These are phyloP conservation scores for Pinctada fucata DNA, from an alignment of 2,888 invertebrate genomes.

Conservation along the genomic window DNA sequence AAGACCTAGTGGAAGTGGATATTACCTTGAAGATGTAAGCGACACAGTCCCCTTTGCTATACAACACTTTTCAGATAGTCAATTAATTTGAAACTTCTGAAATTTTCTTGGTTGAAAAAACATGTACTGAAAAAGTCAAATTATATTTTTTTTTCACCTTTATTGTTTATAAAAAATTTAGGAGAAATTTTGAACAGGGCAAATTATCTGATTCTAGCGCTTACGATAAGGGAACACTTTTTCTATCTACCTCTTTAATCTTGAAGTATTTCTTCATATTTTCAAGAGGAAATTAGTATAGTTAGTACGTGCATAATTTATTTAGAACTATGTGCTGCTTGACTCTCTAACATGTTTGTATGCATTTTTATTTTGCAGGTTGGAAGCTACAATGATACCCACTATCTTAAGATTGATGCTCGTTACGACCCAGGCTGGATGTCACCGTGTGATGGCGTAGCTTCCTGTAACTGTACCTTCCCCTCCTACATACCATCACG, in stretches of 20 bases:
- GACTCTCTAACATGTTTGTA: too few species aligned
- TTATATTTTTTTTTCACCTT: too few species aligned
- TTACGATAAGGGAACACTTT: too few species aligned
- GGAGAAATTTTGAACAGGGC: too few species aligned
- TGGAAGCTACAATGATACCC: constrained; percentile 73
- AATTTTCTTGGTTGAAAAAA: neutral
- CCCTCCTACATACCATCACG: constrained; percentile 62
- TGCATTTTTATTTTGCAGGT: constrained; percentile 55
- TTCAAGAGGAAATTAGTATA: too few species aligned
- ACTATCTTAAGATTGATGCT: constrained; percentile 69
- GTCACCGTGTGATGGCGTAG: constrained; percentile 52
- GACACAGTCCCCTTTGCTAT: neutral
- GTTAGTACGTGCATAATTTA: too few species aligned
- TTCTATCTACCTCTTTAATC: too few species aligned
- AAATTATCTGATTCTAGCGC: too few species aligned
- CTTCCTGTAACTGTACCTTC: constrained; percentile 59
- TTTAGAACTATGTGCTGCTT: too few species aligned
- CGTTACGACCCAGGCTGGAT: constrained; percentile 57
- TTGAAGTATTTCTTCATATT: too few species aligned
- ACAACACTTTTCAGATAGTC: neutral
- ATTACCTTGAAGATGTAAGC: constrained; percentile 62
- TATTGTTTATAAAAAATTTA: too few species aligned
- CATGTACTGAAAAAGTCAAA: too few species aligned
- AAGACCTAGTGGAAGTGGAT: constrained; percentile 37
- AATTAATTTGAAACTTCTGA: neutral